Base-by-base conservation (phyloP, 2,113 vertebrate genomes). In the crab-eating macaque (Macaca fascicularis) region DNA sequence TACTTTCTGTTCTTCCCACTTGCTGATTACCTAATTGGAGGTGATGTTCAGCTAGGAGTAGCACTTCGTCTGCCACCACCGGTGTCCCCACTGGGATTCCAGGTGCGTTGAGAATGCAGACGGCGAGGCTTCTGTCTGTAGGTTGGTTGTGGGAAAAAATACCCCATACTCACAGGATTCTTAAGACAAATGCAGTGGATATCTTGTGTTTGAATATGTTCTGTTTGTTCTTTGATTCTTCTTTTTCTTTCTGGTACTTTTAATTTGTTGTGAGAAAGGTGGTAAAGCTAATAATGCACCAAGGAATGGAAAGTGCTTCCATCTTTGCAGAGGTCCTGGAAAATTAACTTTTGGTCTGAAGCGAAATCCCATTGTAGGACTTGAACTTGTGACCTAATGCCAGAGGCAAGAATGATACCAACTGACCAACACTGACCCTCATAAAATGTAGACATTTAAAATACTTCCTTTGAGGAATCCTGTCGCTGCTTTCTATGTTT, bases 391-490 rank as follows among this genome's bases (percentile, higher is more conserved):
- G 59, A 92, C 86, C 96, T 76, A 91, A 9, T 87, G 86, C 86
- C 96, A n/a, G 48, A 95, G 96, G 91, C 43, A 70, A 90, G 80
- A 81, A 20, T 75, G 93, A 92, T 97, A 93, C 96, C 93, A 87
- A 1, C 81, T 14, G 57, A 95, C 93, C 91, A 25, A 25, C 40
- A 20, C 0, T 69, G 94, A 93, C 84, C 78, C 86, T 81, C 48
- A 8, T 87, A 79, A 97, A n/a, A 86, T 96, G 57, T 0, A 78
- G 87, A 93, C 94, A 91, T 96, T 98, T 97, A n/a, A 96, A 91
- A 61, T 79, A 50, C 93, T 98, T 98, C 85, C 94, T 96, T 9
- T 12, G 94, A 89, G 50, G 61, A 80, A 97, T 95, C 43, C 83
- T 88, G 19, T 96, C 94, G 48, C 90, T 96, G n/a, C 43, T 93